Percentiles rank a stretch among this genome's conserved stretches.
Evolutionary conservation across 2,113 vertebrate genomes (phyloP).

Genomic region (Macaca mulatta): DNA sequence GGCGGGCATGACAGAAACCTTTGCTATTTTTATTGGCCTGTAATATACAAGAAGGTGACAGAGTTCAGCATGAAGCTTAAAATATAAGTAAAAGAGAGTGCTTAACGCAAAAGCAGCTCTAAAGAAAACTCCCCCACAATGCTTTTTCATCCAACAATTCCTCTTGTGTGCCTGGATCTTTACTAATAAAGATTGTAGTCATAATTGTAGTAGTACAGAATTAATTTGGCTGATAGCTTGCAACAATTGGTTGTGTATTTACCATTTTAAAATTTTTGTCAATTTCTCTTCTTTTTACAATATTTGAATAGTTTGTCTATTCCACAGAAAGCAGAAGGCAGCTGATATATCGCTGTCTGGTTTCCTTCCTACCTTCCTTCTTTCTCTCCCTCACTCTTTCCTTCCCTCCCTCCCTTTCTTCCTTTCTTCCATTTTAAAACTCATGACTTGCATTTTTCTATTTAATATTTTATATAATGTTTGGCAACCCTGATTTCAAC

Average conservation of each 20-base stretch:
- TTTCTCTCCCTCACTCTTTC: background rate
- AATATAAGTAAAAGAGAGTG: background rate
- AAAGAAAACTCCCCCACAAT: background rate
- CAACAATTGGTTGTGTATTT: background rate
- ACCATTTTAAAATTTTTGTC: background rate
- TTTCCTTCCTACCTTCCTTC: background rate
- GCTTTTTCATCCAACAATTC: background rate
- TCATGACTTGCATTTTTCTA: background rate
- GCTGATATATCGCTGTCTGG: background rate
- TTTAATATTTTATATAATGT: constrained; percentile 57
- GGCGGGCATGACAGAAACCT: too few relatives aligned
- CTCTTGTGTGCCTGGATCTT: background rate
- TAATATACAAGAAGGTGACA: background rate
- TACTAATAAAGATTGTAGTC: background rate
- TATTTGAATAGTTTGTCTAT: background rate
- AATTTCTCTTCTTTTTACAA: background rate
- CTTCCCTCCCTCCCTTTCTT: background rate
- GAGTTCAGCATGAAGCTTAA: background rate
- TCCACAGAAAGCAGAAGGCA: background rate
- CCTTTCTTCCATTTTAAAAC: background rate
- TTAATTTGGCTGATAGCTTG: background rate
- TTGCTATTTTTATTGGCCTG: background rate
- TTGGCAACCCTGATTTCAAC: constrained; percentile 11
- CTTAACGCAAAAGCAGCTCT: background rate
- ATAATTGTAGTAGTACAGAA: background rate